Base-by-base conservation (phyloP, 2,113 vertebrate genomes). In the Ophiodon elongatus region DNA sequence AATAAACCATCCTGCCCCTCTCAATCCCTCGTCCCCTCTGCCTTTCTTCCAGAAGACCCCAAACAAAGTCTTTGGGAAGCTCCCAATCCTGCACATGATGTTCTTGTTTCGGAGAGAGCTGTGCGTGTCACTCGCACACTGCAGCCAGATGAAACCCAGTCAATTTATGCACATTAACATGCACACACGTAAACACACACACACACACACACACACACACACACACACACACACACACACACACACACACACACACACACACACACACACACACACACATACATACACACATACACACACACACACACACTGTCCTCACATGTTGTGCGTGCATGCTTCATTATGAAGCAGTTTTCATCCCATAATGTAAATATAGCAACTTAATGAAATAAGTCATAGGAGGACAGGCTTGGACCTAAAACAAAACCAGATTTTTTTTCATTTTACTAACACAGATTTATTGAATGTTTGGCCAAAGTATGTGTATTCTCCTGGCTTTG, bases 21-120 rank as follows among this genome's bases (percentile, higher is more conserved):
- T 76, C 29, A 31, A 25, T 78, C 43, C 33, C 21, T 71, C 7
- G 0, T 1, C 69, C 74, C 21, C 27, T 81, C 13, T 31, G 21
- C 76, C 79, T 66, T 47, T 84, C 68, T 57, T 83, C 57, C 73
- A 91, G 63, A 83, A 59, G 79, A 89, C 92, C 89, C 90, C 91
- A 92, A 93, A 88, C 85, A 91, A 91, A 91, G 92, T 11, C 9
- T 80, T 43, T 91, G 74, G 74, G 78, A 88, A 88, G 60, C 81
- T 65, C 62, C 83, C 21, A 50, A 33, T 68, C 62, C 71, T 68
- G 74, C 65, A 90, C 91, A 89, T 35, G 83, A 83, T 93, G 91
- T 94, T 93, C 70, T 80, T 27, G 52, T 85, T 84, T 85, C 25
- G 0, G n/a, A 56, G 37, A 70, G 37, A 73, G 41, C 33, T 23